Base-by-base conservation (phyloP, 2,888 invertebrate genomes). In the Dromius quadrimaculatus region DNA sequence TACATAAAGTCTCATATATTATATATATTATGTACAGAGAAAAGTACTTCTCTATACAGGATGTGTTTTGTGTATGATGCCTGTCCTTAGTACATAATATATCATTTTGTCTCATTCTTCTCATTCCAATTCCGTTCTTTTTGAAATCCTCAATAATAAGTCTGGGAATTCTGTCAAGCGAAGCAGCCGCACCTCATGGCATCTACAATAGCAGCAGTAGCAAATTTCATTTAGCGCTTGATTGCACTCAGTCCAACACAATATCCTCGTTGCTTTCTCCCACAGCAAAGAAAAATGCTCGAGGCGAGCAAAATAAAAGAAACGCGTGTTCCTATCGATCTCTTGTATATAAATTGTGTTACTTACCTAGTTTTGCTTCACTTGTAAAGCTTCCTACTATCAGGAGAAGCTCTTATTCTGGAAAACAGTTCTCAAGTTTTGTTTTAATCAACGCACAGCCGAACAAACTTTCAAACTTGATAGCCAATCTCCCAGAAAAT, bases 221-320 rank as follows among this genome's bases (percentile, higher is more conserved):
- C 59, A 59, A 59, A 59, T 59, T 59, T 59, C 59, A 59, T 59
- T 59, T 36, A 59, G 59, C 59, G 36, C 34, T 36, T 59, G 59
- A 59, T 59, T 59, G 59, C 59, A 15, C 36, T 5, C 36, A 17
- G 34, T 36, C 59, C 20, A 22, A 47, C 9, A 17, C 19, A 47
- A 47, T 20, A 47, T 47, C 47, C 22, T 38, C n/a, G 8, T 28
- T 8, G 4, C 8, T 8, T 3, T 38, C 13, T n/a, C 34, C 34
- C 50, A 36, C 36, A 8, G 47, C n/a, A 19, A 22, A 59, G 59
- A 59, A 59, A 59, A 59, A 59, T 59, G 34, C 34, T 59, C 11
- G 36, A 1, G 59, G 34, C 59, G n/a, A 59, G n/a, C 36, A 59
- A 59, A 59, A 59, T 36, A 34, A 59, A 36, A 34, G 19, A 59